Evolutionary conservation across 2,888 invertebrate species (phyloP), one percentile per base, ranked within the genome.

Genomic region (Sabellastarte sp.): DNA sequence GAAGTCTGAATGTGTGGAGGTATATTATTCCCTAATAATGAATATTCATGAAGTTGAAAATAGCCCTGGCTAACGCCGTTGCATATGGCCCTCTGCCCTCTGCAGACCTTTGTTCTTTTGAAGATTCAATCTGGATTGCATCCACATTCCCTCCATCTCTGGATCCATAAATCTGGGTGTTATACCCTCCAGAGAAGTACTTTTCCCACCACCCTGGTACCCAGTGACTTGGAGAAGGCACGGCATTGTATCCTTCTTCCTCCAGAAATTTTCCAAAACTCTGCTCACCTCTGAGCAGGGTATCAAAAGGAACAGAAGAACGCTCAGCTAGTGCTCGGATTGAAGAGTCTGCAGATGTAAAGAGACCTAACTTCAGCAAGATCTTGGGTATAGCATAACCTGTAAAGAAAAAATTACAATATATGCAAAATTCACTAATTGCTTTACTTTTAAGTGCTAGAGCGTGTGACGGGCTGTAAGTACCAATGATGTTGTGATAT

Each of bases 171-270:
- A 10, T 29, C 51, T 31, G 50, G 2, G 67, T 69, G 60, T 66
- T 73, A 63, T 70, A 71, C 10, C 72, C 70, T 15, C 71, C 73
- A 20, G 26, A 10, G 63, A 64, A 73, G 60, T 66, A 73, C 2
- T 32, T 10, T 1, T 58, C 57, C n/a, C n/a, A n/a, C 5, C 50
- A 60, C 3, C 59, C 57, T 4, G 72, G 72, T 3, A 56, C 52
- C 10, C 56, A 61, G 33, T 66, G 50, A 10, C 50, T 55, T 2
- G 72, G 71, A 3, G 72, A 69, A 4, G 73, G 73, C 3, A 73
- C 69, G n/a, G 65, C 60, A n/a, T 60, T 60, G 60, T 63, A 73
- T 1, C 68, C 71, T 20, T 65, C 58, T 5, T 60, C 28, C 32
- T 67, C 55, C 24, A 73, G 55, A 2, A 67, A 33, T 10, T 58